Base-by-base conservation (phyloP, 2,888 invertebrate species). In the Tineola bisselliella region DNA sequence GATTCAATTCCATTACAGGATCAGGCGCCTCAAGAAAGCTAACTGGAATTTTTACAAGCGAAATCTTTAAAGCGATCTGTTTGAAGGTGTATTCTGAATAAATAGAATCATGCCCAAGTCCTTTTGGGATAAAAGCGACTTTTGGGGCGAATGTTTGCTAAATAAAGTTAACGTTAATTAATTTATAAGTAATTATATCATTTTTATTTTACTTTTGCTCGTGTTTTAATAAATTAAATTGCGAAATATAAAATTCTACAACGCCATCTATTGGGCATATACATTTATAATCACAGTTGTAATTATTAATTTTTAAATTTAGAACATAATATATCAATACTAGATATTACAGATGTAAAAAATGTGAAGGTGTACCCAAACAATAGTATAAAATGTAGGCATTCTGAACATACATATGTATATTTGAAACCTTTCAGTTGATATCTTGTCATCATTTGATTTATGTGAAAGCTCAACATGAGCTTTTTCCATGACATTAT, bases 1-100 rank as follows among this genome's bases (percentile, higher is more conserved):
- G 6, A 19, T 54, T 25, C 54, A 54, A 54, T 54, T 25, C 54
- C 54, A 54, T 54, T 54, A 54, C 54, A n/a, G 54, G 54, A 54
- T 54, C 19, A 54, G 25, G 19, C 54, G 54, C 8, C 19, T 54
- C 54, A 18, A 19, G 48, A 48, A 48, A 48, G 54, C 25, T 5
- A 54, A 25, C n/a, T 19, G 13, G 18, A 18, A 18, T 48, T 54
- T 54, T 54, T 54, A 54, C 54, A 54, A 54, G 19, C 12, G n/a
- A 25, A 54, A 54, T 54, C 54, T 54, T 18, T 11, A 25, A 18
- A 54, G n/a, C 54, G 54, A 54, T 54, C 18, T 54, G 54, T 54
- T 54, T 54, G 54, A 54, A 25, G 54, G 54, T 12, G 18, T 54
- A 54, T 25, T 25, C 54, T 54, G 18, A 54, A 54, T 25, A 54